Conservation (phyloP, 1,140 invertebrate genomes). For the Leptinotarsa lineolata region DNA sequence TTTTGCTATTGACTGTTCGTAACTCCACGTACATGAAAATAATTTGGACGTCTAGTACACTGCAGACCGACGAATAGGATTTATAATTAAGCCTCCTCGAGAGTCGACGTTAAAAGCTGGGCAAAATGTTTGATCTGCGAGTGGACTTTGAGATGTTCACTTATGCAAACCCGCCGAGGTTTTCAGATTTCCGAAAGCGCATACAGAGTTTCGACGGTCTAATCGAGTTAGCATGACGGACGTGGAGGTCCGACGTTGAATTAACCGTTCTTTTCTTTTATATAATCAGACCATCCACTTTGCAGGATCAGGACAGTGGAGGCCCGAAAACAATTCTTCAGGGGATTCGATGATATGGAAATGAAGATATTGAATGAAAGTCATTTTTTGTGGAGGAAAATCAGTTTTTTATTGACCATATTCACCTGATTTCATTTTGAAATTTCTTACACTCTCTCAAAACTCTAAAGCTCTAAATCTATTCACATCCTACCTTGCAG, state of each 20-base stretch:
- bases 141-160: constrained; percentile 24
- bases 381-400: too few species aligned
- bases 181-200: constrained; percentile 10
- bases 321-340: too few species aligned
- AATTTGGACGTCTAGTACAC: background rate
- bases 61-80: constrained; percentile 3
- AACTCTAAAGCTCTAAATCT: too few species aligned
- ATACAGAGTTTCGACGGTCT: constrained; percentile 19
- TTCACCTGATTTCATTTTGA: too few species aligned
- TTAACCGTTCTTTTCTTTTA: constrained; percentile 13
- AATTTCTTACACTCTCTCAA: background rate
- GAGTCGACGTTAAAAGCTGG: constrained; percentile 19
- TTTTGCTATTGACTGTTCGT: too few species aligned
- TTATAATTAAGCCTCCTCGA: constrained; percentile 20
- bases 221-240: constrained; percentile 22
- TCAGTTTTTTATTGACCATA: too few species aligned
- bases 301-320: background rate
- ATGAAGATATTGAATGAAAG: too few species aligned
- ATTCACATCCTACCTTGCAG: too few species aligned
- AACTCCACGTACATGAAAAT: background rate
- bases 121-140: constrained; percentile 21
- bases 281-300: background rate
- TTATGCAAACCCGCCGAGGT: constrained; percentile 22
- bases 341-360: too few species aligned
- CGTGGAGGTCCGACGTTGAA: constrained; percentile 9